phyloP scores from a whole-genome alignment of 2,888 invertebrate genomes.

The Prosopocoilus inquinatus region DNA sequence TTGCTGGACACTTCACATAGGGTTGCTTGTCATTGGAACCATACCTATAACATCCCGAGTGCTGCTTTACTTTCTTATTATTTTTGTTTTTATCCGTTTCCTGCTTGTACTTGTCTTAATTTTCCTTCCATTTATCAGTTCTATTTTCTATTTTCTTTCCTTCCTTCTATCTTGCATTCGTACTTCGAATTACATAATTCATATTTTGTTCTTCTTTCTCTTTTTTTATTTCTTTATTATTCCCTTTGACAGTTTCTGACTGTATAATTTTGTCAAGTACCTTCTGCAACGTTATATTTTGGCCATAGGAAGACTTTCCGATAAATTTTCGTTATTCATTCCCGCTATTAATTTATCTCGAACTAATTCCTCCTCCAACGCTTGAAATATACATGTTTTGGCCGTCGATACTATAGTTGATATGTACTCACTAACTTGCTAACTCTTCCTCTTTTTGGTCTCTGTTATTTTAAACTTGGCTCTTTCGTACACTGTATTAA shows the following conservation, averaged over 20 bases:
- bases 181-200: too few species aligned
- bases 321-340: slow-evolving; percentile 25
- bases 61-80: too few species aligned
- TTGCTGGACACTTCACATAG: too few species aligned
- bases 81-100: too few species aligned
- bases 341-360: slow-evolving; percentile 33
- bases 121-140: too few species aligned
- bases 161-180: too few species aligned
- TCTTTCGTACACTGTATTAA: slow-evolving; percentile 17
- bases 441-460: slow-evolving; percentile 13
- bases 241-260: slow-evolving; percentile 22
- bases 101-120: too few species aligned
- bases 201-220: too few species aligned
- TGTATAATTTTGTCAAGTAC: slow-evolving; percentile 24
- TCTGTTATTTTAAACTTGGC: slow-evolving; percentile 17
- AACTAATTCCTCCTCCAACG: slow-evolving; percentile 29
- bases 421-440: slow-evolving; percentile 16
- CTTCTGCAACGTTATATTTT: slow-evolving; percentile 23
- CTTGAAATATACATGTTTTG: slow-evolving; percentile 27
- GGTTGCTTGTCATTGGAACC: too few species aligned
- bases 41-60: too few species aligned
- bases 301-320: slow-evolving; percentile 25
- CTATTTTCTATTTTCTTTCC: too few species aligned
- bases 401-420: slow-evolving; percentile 15
- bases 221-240: slow-evolving; percentile 18